phyloP scores from a whole-genome alignment of 2,888 invertebrate genomes.

The Stenodera caucasica region DNA sequence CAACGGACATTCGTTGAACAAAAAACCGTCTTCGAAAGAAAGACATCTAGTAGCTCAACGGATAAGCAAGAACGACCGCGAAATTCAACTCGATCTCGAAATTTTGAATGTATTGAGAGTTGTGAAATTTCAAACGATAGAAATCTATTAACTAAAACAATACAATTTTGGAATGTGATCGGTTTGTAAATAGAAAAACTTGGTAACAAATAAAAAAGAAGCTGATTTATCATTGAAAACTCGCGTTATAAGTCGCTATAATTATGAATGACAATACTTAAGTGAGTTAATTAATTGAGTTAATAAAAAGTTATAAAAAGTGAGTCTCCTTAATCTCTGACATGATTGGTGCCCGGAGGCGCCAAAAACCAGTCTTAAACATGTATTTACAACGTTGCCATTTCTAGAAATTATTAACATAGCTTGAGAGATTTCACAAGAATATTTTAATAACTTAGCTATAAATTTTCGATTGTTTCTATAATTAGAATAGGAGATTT shows the following conservation, averaged over 20 bases:
- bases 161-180: too few species aligned
- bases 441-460: constrained; percentile 3
- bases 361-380: constrained; percentile 24
- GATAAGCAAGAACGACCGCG: neutral
- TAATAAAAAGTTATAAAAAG: constrained; percentile 1
- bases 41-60: neutral
- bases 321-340: neutral
- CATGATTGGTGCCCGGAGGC: constrained; percentile 17
- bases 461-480: neutral
- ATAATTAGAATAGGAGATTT: constrained; percentile 5
- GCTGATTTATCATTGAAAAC: too few species aligned
- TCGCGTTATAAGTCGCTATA: too few species aligned
- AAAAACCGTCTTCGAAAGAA: neutral
- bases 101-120: too few species aligned
- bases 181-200: too few species aligned
- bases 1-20: constrained; percentile 34
- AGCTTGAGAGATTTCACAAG: neutral
- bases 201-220: too few species aligned
- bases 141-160: too few species aligned
- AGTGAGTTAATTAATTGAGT: neutral
- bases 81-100: neutral
- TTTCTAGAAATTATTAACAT: neutral
- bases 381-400: constrained; percentile 12
- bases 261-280: neutral
- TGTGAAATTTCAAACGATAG: too few species aligned